phyloP scores from a whole-genome alignment of 2,113 vertebrate genomes.

The Naja naja region DNA sequence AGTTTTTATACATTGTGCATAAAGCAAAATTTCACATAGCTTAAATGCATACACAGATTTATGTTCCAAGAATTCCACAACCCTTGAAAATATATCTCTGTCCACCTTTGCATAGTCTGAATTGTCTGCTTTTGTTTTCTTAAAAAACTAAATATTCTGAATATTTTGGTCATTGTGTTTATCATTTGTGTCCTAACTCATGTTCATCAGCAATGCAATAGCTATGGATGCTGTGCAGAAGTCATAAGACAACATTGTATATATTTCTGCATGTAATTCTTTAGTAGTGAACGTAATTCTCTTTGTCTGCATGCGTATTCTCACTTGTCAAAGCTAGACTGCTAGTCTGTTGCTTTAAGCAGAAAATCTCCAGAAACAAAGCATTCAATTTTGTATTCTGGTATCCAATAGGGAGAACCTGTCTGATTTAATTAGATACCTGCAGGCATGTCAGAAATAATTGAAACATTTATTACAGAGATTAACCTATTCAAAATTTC shows the following conservation, averaged over 20 bases:
- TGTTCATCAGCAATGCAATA: neutral
- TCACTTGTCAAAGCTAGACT: neutral
- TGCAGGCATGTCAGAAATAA: constrained; percentile 1
- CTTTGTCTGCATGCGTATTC: neutral
- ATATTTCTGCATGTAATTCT: neutral
- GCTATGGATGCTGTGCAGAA: neutral
- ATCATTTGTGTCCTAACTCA: neutral
- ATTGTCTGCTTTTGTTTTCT: neutral
- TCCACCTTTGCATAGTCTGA: neutral
- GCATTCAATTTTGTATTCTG: neutral
- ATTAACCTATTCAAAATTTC: constrained; percentile 5
- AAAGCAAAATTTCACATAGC: neutral
- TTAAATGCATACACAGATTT: neutral
- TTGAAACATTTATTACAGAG: constrained; percentile 5
- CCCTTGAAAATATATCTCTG: neutral
- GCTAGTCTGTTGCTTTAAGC: constrained; percentile 1
- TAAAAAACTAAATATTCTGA: neutral
- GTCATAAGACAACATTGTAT: neutral
- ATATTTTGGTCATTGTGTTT: neutral
- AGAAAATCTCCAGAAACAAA: neutral
- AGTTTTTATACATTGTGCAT: neutral
- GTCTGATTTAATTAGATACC: constrained; percentile 2
- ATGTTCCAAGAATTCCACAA: neutral
- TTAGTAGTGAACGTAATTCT: neutral
- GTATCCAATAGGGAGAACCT: neutral